Evolutionary conservation across 1,140 invertebrate species (phyloP).

Genomic region (Monomorium pharaonis): DNA sequence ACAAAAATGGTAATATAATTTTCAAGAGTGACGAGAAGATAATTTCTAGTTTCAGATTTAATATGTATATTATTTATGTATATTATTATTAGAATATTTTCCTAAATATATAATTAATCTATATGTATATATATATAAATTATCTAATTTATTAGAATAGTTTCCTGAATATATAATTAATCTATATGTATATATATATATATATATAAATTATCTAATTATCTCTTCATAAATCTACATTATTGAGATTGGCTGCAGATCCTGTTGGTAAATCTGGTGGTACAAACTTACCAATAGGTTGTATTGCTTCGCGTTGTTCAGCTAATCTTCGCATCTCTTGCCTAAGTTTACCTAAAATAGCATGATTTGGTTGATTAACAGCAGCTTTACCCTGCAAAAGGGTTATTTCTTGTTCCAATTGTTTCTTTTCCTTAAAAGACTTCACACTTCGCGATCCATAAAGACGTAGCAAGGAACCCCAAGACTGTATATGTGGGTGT

Average conservation of each 20-base stretch:
- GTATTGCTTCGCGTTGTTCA: constrained; percentile 88
- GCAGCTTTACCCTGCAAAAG: constrained; percentile 95
- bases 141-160: too few species aligned
- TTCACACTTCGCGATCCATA: constrained; percentile 97
- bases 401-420: constrained; percentile 97
- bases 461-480: constrained; percentile 96
- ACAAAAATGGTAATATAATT: constrained; percentile 16
- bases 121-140: too few species aligned
- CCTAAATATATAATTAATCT: background rate
- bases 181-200: too few species aligned
- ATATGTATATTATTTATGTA: too few species aligned
- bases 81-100: constrained; percentile 8
- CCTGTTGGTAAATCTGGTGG: constrained; percentile 89
- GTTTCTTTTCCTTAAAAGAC: constrained; percentile 97
- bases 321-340: constrained; percentile 94
- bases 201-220: constrained; percentile 22
- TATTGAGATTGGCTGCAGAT: constrained; percentile 90
- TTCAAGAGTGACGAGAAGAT: background rate
- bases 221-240: constrained; percentile 87
- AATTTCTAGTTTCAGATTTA: too few species aligned
- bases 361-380: constrained; percentile 96
- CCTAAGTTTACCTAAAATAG: constrained; percentile 95
- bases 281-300: constrained; percentile 91
- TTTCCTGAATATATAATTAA: background rate
- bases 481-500: constrained; percentile 97